These are phyloP conservation scores for Nycteola revayana DNA, from an alignment of 2,888 invertebrate species.

Conservation along the genomic window DNA sequence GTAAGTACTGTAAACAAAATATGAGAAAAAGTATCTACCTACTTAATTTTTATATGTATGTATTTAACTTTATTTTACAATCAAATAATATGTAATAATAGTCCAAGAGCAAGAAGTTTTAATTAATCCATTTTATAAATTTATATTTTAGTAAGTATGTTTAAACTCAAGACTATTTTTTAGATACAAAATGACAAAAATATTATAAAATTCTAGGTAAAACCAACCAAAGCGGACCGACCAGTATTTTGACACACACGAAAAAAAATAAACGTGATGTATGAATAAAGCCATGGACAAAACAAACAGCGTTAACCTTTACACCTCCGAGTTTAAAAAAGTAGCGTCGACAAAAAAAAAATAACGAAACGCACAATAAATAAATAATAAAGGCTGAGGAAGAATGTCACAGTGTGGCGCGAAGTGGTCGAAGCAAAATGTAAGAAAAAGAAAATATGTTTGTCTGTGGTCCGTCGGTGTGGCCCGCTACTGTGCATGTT, in stretches of 20 bases:
- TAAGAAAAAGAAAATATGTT: slow-evolving; percentile 42
- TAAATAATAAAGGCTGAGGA: slow-evolving; percentile 41
- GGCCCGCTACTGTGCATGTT: slow-evolving; percentile 46
- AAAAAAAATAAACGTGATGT: slow-evolving; percentile 32
- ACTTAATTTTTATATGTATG: too few relatives aligned
- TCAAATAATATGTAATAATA: too few relatives aligned
- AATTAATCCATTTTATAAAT: too few relatives aligned
- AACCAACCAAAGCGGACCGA: too few relatives aligned
- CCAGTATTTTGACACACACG: slow-evolving; percentile 16
- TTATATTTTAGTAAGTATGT: too few relatives aligned
- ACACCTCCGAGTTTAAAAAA: slow-evolving; percentile 44
- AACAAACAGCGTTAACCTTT: slow-evolving; percentile 49
- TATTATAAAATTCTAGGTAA: slow-evolving; percentile 9
- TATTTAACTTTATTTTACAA: too few relatives aligned
- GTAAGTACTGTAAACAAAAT: too few relatives aligned
- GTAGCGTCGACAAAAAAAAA: slow-evolving; percentile 48
- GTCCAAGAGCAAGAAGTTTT: too few relatives aligned
- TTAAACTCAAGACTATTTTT: too few relatives aligned
- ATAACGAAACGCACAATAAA: slow-evolving; percentile 40
- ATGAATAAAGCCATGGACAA: slow-evolving; percentile 35
- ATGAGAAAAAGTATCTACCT: too few relatives aligned
- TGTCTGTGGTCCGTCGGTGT: slow-evolving; percentile 36
- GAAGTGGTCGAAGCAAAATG: slow-evolving; percentile 50
- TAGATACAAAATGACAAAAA: too few relatives aligned
- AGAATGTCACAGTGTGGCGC: slow-evolving; percentile 65